Conservation (phyloP, 2,888 invertebrate genomes). For the Ichneumoninae sp. region DNA sequence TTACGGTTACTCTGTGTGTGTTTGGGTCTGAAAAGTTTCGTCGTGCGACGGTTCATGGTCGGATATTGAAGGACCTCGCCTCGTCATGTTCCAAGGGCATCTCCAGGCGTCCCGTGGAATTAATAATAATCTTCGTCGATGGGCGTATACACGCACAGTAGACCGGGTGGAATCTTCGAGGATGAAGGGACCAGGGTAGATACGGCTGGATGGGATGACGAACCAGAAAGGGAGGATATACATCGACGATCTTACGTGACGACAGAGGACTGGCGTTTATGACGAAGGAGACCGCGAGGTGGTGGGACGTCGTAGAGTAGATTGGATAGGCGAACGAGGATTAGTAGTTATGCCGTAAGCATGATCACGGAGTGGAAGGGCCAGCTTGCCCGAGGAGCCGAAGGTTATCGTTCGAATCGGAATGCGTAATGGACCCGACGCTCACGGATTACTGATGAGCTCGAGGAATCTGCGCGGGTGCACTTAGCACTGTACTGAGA, state of each 20-base stretch:
- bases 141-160: conserved; percentile 18
- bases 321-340: conserved; percentile 49
- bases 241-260: conserved; percentile 74
- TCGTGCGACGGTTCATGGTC: conserved; percentile 68
- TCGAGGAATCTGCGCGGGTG: conserved; percentile 36
- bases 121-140: conserved; percentile 58
- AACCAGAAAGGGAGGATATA: conserved; percentile 26
- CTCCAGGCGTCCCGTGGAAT: conserved; percentile 42
- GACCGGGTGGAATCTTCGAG: conserved; percentile 29
- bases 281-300: conserved; percentile 70
- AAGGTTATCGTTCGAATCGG: conserved; percentile 81
- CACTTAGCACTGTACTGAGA: neutral
- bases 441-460: conserved; percentile 82
- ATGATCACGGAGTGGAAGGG: conserved; percentile 68
- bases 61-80: conserved; percentile 66
- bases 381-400: conserved; percentile 68
- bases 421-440: conserved; percentile 82
- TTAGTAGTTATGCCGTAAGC: conserved; percentile 65
- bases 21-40: neutral
- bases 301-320: conserved; percentile 29
- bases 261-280: conserved; percentile 74
- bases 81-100: conserved; percentile 46
- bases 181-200: conserved; percentile 32
- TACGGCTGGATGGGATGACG: conserved; percentile 16
- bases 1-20: no score